Evolutionary conservation across 2,113 vertebrate genomes (phyloP), one percentile per base, ranked within the genome.

Genomic region (Scophthalmus maximus): DNA sequence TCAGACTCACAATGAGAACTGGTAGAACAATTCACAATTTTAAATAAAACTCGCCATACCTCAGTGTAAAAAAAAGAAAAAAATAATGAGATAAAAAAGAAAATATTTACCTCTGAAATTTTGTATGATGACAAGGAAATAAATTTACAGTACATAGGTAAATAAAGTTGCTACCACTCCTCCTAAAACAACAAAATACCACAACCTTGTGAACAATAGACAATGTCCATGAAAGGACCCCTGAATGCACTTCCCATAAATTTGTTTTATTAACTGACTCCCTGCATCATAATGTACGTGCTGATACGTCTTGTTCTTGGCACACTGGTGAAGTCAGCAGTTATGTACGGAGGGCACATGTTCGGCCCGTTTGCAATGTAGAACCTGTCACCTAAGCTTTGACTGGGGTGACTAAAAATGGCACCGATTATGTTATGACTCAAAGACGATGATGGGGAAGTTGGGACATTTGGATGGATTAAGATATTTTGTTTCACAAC

Each of bases 401-500:
- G 73, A 83, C 82, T 69, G 68, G 17, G 49, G 81, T 36, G 51
- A 77, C 92, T 92, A 93, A 90, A 94, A 92, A 89, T 86, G 88
- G 91, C 88, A 17, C 73, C 44, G 72, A 89, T 78, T 68, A 74
- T 83, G 76, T 78, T 82, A 61, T 87, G 89, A 91, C 79, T 91
- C 81, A 85, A 49, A 76, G 36, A 74, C 76, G 82, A 79, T 51
- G 65, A 69, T 6, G 42, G 70, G 76, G 73, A 83, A 82, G 80
- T 79, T 77, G 62, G 67, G 59, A 77, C 78, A 78, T 81, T 76
- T 78, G 34, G 44, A 25, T 26, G 84, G 85, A 82, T 93, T 53
- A 87, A 81, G 72, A 42, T 86, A 81, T 78, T 66, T 76, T 42
- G 72, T 93, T 93, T 91, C 92, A 92, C 79, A 92, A 91, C 79